These are phyloP conservation scores for Dynastes hyllus DNA, from an alignment of 2,888 invertebrate genomes.

Conservation along the genomic window DNA sequence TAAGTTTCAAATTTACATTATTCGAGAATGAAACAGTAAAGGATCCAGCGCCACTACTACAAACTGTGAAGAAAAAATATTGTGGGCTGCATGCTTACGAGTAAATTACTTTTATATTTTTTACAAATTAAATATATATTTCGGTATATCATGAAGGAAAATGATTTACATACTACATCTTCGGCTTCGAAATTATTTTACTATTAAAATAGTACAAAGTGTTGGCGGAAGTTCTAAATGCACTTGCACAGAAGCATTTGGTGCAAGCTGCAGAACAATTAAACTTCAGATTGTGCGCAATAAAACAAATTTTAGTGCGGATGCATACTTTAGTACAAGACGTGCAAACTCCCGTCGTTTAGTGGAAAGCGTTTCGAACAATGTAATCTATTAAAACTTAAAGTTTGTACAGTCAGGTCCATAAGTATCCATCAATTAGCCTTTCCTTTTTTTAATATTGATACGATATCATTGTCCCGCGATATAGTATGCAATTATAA, in stretches of 20 bases:
- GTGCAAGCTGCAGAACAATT: constrained; percentile 37
- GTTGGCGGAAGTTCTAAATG: constrained; percentile 14
- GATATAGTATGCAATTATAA: no score
- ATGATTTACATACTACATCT: neutral
- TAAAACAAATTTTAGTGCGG: constrained; percentile 40
- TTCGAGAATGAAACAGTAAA: no score
- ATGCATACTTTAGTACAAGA: neutral
- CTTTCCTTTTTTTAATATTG: no score
- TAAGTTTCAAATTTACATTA: no score
- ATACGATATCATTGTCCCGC: no score
- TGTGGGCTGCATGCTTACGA: no score
- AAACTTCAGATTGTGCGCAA: constrained; percentile 37
- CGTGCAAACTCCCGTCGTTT: constrained; percentile 1
- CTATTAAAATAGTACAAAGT: constrained; percentile 22
- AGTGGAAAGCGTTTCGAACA: neutral
- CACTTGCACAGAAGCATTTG: constrained; percentile 18
- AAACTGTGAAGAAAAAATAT: no score
- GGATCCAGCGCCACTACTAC: no score
- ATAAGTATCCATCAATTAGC: no score
- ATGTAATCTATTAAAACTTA: constrained; percentile 14
- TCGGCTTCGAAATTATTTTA: constrained; percentile 3
- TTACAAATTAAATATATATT: no score
- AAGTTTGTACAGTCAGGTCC: neutral
- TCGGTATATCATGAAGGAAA: neutral
- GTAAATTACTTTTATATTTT: no score